Percentiles rank a stretch among this genome's conserved stretches.
Conservation (phyloP, 2,797 vertebrate species). For the Gymnothorax reevesii region DNA sequence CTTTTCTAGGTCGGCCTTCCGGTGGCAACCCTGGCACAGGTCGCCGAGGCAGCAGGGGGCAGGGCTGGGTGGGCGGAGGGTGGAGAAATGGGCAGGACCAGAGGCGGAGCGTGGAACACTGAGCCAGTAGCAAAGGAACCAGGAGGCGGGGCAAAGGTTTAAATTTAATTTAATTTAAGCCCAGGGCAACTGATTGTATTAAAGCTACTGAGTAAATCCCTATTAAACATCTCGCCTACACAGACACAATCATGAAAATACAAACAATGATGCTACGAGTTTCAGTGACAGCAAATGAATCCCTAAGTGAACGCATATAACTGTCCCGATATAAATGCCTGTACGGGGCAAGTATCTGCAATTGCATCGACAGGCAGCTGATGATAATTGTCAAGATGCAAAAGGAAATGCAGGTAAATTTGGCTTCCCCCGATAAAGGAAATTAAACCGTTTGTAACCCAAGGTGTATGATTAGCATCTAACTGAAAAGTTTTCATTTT, state of each 20-base stretch:
- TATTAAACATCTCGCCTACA: neutral
- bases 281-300: neutral
- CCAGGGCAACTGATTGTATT: neutral
- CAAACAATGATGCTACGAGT: neutral
- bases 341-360: neutral
- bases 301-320: neutral
- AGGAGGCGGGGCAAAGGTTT: neutral
- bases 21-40: constrained; percentile 41
- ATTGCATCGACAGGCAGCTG: neutral
- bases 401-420: neutral
- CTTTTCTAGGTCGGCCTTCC: no score
- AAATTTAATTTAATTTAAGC: neutral
- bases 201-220: neutral
- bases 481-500: neutral
- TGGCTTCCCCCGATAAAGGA: neutral
- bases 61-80: constrained; percentile 27
- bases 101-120: constrained; percentile 13
- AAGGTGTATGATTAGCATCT: no score
- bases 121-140: neutral
- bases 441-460: constrained; percentile 10
- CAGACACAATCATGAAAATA: neutral
- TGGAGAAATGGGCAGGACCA: neutral
- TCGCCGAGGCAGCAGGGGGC: constrained; percentile 62
- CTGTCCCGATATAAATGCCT: neutral
- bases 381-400: neutral